Percentiles rank a stretch among this genome's conserved stretches.
Evolutionary conservation across 2,113 vertebrate species (phyloP).

Genomic region (Crocuta crocuta): DNA sequence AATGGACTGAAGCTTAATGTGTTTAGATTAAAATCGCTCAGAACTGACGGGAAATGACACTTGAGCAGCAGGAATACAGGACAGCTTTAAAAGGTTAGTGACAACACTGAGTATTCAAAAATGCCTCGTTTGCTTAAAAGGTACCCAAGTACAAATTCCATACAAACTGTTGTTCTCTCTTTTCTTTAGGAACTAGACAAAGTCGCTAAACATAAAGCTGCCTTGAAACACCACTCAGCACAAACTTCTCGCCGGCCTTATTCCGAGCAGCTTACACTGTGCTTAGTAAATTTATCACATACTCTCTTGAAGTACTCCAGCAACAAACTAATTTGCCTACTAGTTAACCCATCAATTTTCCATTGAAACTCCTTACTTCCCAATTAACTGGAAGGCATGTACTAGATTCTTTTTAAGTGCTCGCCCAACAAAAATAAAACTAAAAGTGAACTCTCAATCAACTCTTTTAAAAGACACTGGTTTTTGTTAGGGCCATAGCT

Average conservation of each 20-base stretch:
- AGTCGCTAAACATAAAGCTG: neutral
- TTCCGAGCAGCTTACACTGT: neutral
- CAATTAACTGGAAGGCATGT: neutral
- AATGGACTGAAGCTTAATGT: constrained; percentile 36
- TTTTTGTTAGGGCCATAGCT: neutral
- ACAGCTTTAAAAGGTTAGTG: neutral
- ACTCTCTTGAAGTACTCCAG: neutral
- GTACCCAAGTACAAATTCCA: constrained; percentile 50
- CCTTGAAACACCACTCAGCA: neutral
- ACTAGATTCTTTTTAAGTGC: neutral
- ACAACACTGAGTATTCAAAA: constrained; percentile 3
- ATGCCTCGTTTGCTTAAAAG: neutral
- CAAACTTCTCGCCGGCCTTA: neutral
- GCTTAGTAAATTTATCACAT: constrained; percentile 54
- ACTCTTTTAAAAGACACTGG: neutral
- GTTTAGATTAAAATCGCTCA: constrained; percentile 56
- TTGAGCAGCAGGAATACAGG: neutral
- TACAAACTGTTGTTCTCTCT: neutral
- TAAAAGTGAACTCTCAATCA: neutral
- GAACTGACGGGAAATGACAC: neutral
- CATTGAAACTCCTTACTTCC: neutral
- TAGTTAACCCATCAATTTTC: neutral
- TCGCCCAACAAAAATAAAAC: neutral
- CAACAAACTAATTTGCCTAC: constrained; percentile 14
- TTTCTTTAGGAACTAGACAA: constrained; percentile 47